Evolutionary conservation across 2,888 invertebrate species (phyloP), one percentile per base, ranked within the genome.

Genomic region (Trichopria drosophilae): DNA sequence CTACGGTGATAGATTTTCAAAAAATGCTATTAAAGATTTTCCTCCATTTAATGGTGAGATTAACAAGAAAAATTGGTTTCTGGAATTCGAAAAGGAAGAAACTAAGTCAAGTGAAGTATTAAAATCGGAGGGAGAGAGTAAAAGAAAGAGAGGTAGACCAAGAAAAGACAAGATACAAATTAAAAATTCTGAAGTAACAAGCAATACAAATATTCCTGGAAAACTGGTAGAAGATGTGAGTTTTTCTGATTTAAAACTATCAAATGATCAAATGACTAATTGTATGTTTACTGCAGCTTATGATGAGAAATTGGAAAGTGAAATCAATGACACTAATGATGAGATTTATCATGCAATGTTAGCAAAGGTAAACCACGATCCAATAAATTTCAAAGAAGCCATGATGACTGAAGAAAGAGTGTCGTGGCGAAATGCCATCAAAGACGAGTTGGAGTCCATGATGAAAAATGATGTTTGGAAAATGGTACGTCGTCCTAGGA

Each of bases 381-480:
- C n/a, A n/a, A n/a, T n/a, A n/a, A n/a, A n/a, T n/a, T n/a, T n/a
- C n/a, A n/a, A n/a, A n/a, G n/a, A n/a, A n/a, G n/a, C n/a, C n/a
- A n/a, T n/a, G n/a, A n/a, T n/a, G n/a, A n/a, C n/a, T n/a, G n/a
- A n/a, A 28, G 51, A 49, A 5, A 35, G 24, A 20, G n/a, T n/a
- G 1, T 6, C 23, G 3, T 50, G 50, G 49, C 7, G 26, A 34
- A n/a, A 40, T 7, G 53, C 53, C 4, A 40, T 56, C 2, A 31
- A 47, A 18, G 47, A 50, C 4, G 51, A 58, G 28, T 24, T 56
- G 7, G 28, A 16, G 6, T 55, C 53, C 4, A 42, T 53, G 39
- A 29, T 42, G 12, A 18, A 44, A 13, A 57, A 57, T 23, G 24
- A 55, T 28, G 55, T 53, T 7, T 53, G 53, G 45, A 35, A 26